Evolutionary conservation across 1,140 invertebrate genomes (phyloP), one percentile per base, ranked within the genome.

Genomic region (Cylas formicarius): DNA sequence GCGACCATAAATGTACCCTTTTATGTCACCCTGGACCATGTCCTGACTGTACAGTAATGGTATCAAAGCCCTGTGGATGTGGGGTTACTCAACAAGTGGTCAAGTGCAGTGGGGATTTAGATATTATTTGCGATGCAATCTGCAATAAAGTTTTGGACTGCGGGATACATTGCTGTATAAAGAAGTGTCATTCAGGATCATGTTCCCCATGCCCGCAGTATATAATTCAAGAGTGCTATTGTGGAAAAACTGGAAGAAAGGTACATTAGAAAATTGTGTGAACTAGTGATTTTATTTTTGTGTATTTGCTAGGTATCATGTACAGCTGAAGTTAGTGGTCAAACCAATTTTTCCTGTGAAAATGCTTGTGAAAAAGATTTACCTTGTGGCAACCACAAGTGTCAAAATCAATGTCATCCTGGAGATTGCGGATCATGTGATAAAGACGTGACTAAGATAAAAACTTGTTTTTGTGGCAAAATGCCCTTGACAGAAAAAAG

Each of bases 11-110:
- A 2, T 97, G 93, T 65, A 87, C 77, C 2, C 63, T 91, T 44
- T 68, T 90, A 0, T 97, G 94, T 64, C 94, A 98, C 67, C 91
- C 94, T 1, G 94, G 85, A 0, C 81, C 84, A 0, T 89, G 86
- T 63, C 89, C 91, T 6, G 79, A 84, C 1, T 93, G 89, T 63
- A 62, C 61, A 20, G 63, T 71, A 9, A 73, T 75, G 55, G 71
- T 78, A 32, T 57, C 53, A 18, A 77, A 79, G 29, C 62, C 73
- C 45, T 91, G 88, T 58, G 82, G 79, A 3, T 92, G 88, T 57
- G 81, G 82, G 0, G 71, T 73, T 14, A 82, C 78, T 32, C 73
- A 70, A 0, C 77, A 80, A 39, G 75, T 72, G 3, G 72, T 88
- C 13, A 74, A 81, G 26, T 91, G 88, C 62, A 80, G 78, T 52